Conservation (phyloP, 1,140 invertebrate species). For the Anadara kagoshimensis region DNA sequence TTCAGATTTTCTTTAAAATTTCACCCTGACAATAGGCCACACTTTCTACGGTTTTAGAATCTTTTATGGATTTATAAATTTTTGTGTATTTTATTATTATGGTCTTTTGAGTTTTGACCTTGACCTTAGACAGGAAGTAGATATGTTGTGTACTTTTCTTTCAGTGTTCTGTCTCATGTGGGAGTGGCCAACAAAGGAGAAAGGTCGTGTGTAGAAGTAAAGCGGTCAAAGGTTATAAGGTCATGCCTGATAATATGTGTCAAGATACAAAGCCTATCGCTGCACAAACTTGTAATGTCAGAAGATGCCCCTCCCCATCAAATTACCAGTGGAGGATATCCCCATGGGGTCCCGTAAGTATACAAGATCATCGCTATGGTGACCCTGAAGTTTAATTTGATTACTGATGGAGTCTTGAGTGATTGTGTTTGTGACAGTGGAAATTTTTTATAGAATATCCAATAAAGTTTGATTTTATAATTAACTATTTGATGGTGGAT, state of each 20-base stretch:
- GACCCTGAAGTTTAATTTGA: background rate
- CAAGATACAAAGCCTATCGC: slow-evolving; percentile 38
- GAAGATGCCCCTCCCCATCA: slow-evolving; percentile 37
- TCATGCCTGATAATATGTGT: slow-evolving; percentile 43
- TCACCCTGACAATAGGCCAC: too few relatives aligned
- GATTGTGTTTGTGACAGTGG: background rate
- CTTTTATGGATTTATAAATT: too few relatives aligned
- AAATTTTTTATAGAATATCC: background rate
- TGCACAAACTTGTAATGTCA: slow-evolving; percentile 33
- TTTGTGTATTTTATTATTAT: too few relatives aligned
- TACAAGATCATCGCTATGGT: background rate
- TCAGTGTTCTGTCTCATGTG: slow-evolving; percentile 84
- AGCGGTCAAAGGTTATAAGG: slow-evolving; percentile 55
- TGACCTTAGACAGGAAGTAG: too few relatives aligned
- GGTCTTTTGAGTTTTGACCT: too few relatives aligned
- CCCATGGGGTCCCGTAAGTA: slow-evolving; percentile 61
- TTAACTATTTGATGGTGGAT: background rate
- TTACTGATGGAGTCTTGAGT: background rate
- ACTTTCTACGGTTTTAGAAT: too few relatives aligned
- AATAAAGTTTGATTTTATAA: background rate
- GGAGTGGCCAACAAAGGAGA: slow-evolving; percentile 80
- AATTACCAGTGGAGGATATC: slow-evolving; percentile 52
- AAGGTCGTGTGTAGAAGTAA: slow-evolving; percentile 79
- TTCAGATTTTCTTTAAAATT: too few relatives aligned
- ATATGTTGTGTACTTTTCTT: slow-evolving; percentile 31